These are phyloP conservation scores for Cremastinae sp. DNA, from an alignment of 2,888 invertebrate genomes.

Conservation along the genomic window DNA sequence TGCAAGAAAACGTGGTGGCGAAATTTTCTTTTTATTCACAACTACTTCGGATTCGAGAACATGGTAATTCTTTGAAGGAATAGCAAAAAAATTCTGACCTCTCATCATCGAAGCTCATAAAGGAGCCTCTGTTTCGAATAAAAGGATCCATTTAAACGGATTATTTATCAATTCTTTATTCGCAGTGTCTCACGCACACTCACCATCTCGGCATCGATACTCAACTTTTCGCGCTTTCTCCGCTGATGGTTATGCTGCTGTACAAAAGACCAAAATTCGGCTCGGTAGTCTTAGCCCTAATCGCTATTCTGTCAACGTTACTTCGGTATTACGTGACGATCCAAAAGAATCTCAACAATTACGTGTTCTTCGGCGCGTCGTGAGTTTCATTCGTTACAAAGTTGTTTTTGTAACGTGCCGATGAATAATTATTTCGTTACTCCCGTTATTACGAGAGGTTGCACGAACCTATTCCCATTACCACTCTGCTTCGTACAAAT, in stretches of 20 bases:
- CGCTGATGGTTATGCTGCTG: constrained; percentile 82
- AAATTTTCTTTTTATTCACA: constrained; percentile 87
- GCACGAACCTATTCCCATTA: neutral
- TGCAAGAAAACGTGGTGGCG: constrained; percentile 88
- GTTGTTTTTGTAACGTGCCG: neutral
- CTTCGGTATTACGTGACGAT: constrained; percentile 85
- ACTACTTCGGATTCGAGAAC: constrained; percentile 87
- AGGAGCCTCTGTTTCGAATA: too few species aligned
- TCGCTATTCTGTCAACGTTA: constrained; percentile 83
- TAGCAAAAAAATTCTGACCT: neutral
- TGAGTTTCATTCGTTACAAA: constrained; percentile 78
- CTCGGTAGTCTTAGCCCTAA: constrained; percentile 77
- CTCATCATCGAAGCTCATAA: too few species aligned
- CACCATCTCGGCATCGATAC: constrained; percentile 88
- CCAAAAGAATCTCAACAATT: constrained; percentile 84
- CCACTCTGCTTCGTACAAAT: neutral
- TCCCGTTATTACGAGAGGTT: constrained; percentile 4
- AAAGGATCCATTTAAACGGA: too few species aligned
- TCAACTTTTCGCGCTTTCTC: constrained; percentile 85
- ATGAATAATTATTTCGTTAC: constrained; percentile 1
- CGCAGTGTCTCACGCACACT: constrained; percentile 86
- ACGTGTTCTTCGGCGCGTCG: constrained; percentile 87
- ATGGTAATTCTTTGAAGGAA: constrained; percentile 82
- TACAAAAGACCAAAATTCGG: constrained; percentile 85
- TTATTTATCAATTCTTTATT: constrained; percentile 60